These are phyloP conservation scores for Caligus rogercresseyi DNA, from an alignment of 1,140 invertebrate species.

Conservation along the genomic window DNA sequence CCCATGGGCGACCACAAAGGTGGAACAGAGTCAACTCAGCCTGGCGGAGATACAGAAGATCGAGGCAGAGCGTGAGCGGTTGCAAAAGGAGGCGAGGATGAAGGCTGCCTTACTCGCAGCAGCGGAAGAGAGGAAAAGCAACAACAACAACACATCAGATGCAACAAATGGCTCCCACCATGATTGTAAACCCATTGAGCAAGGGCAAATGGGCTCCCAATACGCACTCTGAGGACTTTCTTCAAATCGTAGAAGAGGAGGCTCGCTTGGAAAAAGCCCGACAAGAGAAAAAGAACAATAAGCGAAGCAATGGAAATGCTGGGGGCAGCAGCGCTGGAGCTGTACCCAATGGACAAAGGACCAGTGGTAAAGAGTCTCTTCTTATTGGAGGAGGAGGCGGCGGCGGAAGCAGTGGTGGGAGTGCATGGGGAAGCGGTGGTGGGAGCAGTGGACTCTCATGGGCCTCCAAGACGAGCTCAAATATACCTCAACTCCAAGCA, in stretches of 20 bases:
- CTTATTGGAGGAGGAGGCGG: too few species aligned
- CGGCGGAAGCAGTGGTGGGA: conserved; percentile 26
- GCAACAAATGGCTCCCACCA: too few species aligned
- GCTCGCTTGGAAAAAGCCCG: conserved; percentile 31
- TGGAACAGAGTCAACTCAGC: conserved; percentile 19
- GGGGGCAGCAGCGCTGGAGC: too few species aligned
- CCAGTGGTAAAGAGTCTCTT: too few species aligned
- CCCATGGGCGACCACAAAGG: conserved; percentile 22
- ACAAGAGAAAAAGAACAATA: conserved; percentile 31
- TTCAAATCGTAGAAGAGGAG: conserved; percentile 59
- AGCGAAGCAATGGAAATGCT: conserved; percentile 26
- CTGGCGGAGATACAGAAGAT: conserved; percentile 24
- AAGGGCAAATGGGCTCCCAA: conserved; percentile 42
- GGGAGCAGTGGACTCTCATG: conserved; percentile 38
- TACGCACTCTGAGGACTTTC: conserved; percentile 25
- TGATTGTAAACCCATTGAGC: too few species aligned
- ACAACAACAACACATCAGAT: too few species aligned
- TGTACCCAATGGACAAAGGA: too few species aligned
- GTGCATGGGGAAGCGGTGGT: conserved; percentile 40
- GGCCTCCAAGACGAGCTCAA: conserved; percentile 27
- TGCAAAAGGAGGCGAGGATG: conserved; percentile 21
- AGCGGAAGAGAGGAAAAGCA: too few species aligned
- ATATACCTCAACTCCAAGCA: conserved; percentile 9
- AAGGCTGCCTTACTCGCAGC: too few species aligned
- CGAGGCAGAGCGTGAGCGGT: conserved; percentile 24